Base-by-base conservation (phyloP, 2,888 invertebrate species). In the Cephus pulcher region DNA sequence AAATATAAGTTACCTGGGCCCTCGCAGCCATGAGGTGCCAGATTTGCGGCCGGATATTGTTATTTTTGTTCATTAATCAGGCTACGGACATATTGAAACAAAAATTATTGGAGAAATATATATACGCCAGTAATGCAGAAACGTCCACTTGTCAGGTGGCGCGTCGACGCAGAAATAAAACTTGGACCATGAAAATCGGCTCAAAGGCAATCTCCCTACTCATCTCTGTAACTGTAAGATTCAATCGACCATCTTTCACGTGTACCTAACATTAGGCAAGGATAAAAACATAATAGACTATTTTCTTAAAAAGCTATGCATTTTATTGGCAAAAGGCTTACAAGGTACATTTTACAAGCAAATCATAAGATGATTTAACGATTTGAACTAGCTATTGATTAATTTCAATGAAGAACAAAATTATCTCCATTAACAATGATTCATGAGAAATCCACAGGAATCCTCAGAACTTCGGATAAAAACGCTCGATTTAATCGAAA, bases 251-350 rank as follows among this genome's bases (percentile, higher is more conserved):
- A 9, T 56, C 2, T 56, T 6, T 23, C 2, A 2, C 15, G 56
- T 23, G 23, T 23, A 9, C 23, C 9, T 56, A 9, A 23, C 23
- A 1, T 23, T 56, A 56, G 6, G 23, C 1, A 23, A 23, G 56
- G 9, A 6, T 71, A 71, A 71, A 0, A 71, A 32, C 12, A 71
- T 71, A 33, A 32, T 15, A 12, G 2, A 56, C 34, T 4, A 35
- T 56, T 69, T 82, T 84, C 77, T 83, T 83, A 84, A 86, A 88
- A 87, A 87, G 87, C 87, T 87, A 87, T 82, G 85, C 87, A 81
- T 81, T 88, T 87, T 88, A 86, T 88, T 86, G 79, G 81, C 82
- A 82, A 86, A 56, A 56, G 81, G 81, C 83, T 87, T 82, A 86
- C 87, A 83, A 84, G 82, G 80, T 85, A 88, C 88, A 86, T 85